phyloP scores from a whole-genome alignment of 1,140 invertebrate species.

The Conus ventricosus region DNA sequence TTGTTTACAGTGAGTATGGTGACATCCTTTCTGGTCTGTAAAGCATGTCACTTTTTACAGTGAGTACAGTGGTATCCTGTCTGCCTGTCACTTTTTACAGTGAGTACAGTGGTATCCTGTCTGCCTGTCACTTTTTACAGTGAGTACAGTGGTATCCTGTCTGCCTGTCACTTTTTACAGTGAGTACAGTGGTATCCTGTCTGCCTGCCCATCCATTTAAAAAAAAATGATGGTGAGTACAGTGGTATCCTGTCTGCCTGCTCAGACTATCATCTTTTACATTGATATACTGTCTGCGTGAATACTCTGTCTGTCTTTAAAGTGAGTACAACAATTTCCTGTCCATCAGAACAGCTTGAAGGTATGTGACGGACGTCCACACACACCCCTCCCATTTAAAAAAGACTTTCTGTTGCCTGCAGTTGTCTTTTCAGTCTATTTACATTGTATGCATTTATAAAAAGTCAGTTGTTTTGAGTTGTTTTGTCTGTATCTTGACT shows the following conservation, averaged over 20 bases:
- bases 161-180: slow-evolving; percentile 96
- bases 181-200: slow-evolving; percentile 79
- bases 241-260: neutral
- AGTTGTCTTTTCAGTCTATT: too few species aligned
- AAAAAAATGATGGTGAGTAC: slow-evolving; percentile 90
- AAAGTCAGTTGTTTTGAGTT: too few species aligned
- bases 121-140: too few species aligned
- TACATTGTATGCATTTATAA: too few species aligned
- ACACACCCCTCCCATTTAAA: too few species aligned
- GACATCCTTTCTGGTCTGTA: too few species aligned
- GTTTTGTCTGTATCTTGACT: too few species aligned
- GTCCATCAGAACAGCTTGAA: too few species aligned
- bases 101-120: slow-evolving; percentile 76
- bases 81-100: slow-evolving; percentile 95
- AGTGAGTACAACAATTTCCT: slow-evolving; percentile 80
- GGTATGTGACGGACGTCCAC: too few species aligned
- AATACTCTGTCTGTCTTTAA: slow-evolving; percentile 95
- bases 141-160: slow-evolving; percentile 71
- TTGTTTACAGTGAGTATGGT: slow-evolving; percentile 97
- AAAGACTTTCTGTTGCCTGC: too few species aligned
- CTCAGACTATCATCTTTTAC: too few species aligned
- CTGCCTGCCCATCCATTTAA: slow-evolving; percentile 93
- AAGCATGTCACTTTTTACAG: slow-evolving; percentile 75
- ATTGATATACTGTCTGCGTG: slow-evolving; percentile 79
- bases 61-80: slow-evolving; percentile 73